These are phyloP conservation scores for Dioctria linearis DNA, from an alignment of 2,888 invertebrate species.

Conservation along the genomic window DNA sequence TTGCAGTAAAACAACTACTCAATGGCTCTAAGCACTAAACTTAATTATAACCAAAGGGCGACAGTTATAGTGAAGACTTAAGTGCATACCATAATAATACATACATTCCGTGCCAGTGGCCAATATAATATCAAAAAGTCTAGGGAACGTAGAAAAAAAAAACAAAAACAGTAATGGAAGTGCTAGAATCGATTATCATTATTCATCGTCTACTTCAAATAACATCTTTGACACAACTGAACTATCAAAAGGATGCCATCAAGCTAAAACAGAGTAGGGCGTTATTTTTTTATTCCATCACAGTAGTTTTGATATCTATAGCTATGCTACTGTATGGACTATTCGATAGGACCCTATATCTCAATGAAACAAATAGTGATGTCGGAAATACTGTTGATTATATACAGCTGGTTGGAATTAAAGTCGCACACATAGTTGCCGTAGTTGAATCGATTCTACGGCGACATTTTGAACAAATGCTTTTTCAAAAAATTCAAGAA, in stretches of 20 bases:
- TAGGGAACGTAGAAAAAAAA: too few species aligned
- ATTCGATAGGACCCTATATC: conserved; percentile 13
- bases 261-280: conserved; percentile 4
- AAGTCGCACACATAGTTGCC: conserved; percentile 64
- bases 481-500: conserved; percentile 63
- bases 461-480: conserved; percentile 60
- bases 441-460: conserved; percentile 65
- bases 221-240: conserved; percentile 19
- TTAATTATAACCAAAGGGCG: too few species aligned
- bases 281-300: conserved; percentile 25
- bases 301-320: conserved; percentile 18
- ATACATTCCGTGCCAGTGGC: too few species aligned
- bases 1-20: too few species aligned
- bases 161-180: conserved; percentile 9
- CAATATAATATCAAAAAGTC: too few species aligned
- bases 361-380: conserved; percentile 11
- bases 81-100: too few species aligned
- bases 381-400: conserved; percentile 64
- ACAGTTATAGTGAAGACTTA: too few species aligned
- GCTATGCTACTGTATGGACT: conserved; percentile 23
- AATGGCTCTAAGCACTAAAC: too few species aligned
- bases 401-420: conserved; percentile 66
- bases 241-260: background rate
- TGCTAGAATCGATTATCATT: conserved; percentile 27
- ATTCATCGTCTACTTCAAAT: conserved; percentile 36